Base-by-base conservation (phyloP, 2,797 vertebrate genomes). In the Alectoris magna region DNA sequence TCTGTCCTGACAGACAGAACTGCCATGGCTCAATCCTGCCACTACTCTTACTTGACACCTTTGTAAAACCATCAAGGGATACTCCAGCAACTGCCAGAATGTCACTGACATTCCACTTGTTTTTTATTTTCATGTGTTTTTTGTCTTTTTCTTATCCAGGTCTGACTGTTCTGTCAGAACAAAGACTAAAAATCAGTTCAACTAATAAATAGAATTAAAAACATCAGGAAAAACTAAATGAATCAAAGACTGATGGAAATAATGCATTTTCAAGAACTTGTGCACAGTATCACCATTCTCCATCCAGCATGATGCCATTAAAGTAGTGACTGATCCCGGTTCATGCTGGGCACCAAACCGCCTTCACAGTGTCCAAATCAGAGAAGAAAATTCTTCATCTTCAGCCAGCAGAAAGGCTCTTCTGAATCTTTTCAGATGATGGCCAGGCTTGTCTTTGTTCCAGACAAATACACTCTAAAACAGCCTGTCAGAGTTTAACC, bases 1-100 rank as follows among this genome's bases (percentile, higher is more conserved):
- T 75, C 70, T 92, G 85, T 55, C 67, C 81, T 89, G 95, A 93
- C 83, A 91, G 87, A 83, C 68, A 93, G 88, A 94, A 90, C 71
- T 89, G 83, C 87, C 87, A 81, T 11, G 53, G 66, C 83, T 95
- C 87, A 58, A 49, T 95, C 77, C 68, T 94, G 87, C 84, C 82
- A 71, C 87, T 81, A 4, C 67, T 83, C 70, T 82, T 56, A 76
- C 71, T 66, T 89, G 81, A 88, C 85, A 80, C 77, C 59, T 88
- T 26, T 1, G 0, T 41, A 59, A 49, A 94, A 77, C 51, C 82
- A 84, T 72, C 83, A 87, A 93, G 69, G 58, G 84, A 74, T 79
- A 36, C 36, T 88, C 43, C 66, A 94, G 72, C 60, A 94, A 62
- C 91, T 94, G 88, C 72, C 70, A 90, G 63, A 55, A 26, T 8